phyloP scores from a whole-genome alignment of 1,140 invertebrate genomes.

The Contarinia nasturtii region DNA sequence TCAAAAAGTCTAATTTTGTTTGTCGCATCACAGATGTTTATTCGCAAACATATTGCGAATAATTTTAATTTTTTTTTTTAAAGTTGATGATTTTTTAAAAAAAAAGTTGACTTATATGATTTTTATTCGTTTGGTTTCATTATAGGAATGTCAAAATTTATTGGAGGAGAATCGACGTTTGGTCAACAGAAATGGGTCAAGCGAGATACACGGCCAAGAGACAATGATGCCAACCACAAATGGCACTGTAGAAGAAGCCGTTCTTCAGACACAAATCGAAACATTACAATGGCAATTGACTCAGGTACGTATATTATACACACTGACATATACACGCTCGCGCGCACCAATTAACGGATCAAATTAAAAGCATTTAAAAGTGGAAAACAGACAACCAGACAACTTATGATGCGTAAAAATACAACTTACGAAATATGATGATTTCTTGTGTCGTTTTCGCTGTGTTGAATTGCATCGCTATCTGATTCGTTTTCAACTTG shows the following conservation, averaged over 20 bases:
- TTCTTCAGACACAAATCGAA: constrained; percentile 51
- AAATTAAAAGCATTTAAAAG: neutral
- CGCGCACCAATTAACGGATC: neutral
- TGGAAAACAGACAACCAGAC: neutral
- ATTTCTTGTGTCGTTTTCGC: too few relatives aligned
- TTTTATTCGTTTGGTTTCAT: too few relatives aligned
- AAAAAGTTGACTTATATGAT: too few relatives aligned
- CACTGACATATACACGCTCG: neutral
- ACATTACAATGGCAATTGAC: constrained; percentile 62
- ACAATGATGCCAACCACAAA: constrained; percentile 8
- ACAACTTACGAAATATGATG: neutral
- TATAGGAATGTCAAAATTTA: constrained; percentile 28
- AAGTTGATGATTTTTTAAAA: too few relatives aligned
- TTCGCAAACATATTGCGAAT: too few relatives aligned
- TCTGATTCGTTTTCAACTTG: neutral
- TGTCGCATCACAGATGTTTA: too few relatives aligned
- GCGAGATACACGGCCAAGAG: constrained; percentile 9
- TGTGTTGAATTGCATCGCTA: neutral
- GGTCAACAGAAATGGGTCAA: constrained; percentile 8
- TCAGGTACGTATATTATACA: too few relatives aligned
- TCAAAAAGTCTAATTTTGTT: too few relatives aligned
- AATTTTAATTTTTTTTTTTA: too few relatives aligned
- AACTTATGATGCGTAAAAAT: neutral
- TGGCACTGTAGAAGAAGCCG: constrained; percentile 34
- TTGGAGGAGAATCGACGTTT: constrained; percentile 30